Evolutionary conservation across 2,113 vertebrate genomes (phyloP), one percentile per base, ranked within the genome.

Genomic region (Monopterus albus): DNA sequence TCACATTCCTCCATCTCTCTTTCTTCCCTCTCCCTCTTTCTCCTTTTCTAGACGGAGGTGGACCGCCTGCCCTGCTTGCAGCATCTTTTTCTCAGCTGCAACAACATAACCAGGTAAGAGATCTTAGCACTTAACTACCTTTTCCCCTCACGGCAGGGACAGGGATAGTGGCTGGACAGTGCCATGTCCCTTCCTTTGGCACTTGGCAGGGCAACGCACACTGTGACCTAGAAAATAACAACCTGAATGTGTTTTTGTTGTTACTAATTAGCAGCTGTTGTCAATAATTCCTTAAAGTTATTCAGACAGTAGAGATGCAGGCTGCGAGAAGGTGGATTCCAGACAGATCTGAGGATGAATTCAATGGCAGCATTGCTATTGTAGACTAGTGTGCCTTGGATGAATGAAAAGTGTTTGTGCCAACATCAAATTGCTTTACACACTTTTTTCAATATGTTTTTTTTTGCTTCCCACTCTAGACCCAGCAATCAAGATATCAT

Each of bases 51-150:
- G 97, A 96, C 94, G 89, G 96, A 97, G 95, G 94, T 97, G 95
- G 95, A 97, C 92, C 90, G 85, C 87, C 93, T 99, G 91, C 96
- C 98, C 92, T 78, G 91, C 91, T 95, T 99, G 89, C 96, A 97
- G 75, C 96, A 93, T 70, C 93, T 99, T 81, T 97, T 97, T 89
- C 98, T 99, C 95, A 98, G 97, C 94, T 95, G 94, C 92, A 99
- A 99, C 93, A 96, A 92, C 91, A 98, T 99, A 87, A 94, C 93
- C 94, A 95, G 96, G 98, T 99, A 96, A 95, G 96, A 79, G 75
- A 46, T 70, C 11, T 23, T 39, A 51, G 46, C 2, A 58, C 69
- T 89, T 90, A 84, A 88, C 90, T 85, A 85, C 65, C 63, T 88
- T 79, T 66, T 87, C 47, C 58, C 84, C 75, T 3, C 60, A 68